These are phyloP conservation scores for Sitophilus oryzae DNA, from an alignment of 1,140 invertebrate species.

Conservation along the genomic window DNA sequence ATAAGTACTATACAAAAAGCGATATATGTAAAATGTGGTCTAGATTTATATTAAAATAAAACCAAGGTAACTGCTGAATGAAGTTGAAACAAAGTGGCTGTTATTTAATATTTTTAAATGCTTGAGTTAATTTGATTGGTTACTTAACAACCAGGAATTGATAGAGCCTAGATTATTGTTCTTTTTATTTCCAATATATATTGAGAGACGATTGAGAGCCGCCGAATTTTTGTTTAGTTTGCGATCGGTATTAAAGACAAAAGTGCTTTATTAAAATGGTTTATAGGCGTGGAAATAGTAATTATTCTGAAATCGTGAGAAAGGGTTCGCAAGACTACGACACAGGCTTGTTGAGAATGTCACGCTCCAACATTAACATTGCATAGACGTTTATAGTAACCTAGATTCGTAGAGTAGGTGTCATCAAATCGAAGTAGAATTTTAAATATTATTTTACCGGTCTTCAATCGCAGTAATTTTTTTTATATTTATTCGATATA, in stretches of 20 bases:
- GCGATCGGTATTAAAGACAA: too few relatives aligned
- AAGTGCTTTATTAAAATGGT: neutral
- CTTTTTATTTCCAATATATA: neutral
- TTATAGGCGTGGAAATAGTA: slow-evolving; percentile 1
- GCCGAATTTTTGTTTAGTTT: too few relatives aligned
- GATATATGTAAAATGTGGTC: neutral
- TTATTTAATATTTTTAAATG: neutral
- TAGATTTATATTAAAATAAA: neutral
- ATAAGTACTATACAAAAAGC: too few relatives aligned
- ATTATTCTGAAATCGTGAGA: slow-evolving; percentile 4
- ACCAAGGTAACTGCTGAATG: neutral
- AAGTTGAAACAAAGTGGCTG: too few relatives aligned
- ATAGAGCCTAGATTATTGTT: neutral
- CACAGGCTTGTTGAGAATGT: slow-evolving; percentile 2
- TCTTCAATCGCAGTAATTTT: neutral
- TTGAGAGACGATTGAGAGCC: too few relatives aligned
- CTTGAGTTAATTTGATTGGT: neutral
- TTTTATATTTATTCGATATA: too few relatives aligned
- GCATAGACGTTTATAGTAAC: slow-evolving; percentile 1
- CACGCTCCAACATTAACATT: slow-evolving; percentile 3
- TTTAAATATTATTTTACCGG: slow-evolving; percentile 2
- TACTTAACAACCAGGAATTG: slow-evolving; percentile 1
- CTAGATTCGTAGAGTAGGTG: slow-evolving; percentile 1
- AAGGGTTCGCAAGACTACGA: neutral
- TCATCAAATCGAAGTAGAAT: neutral